These are phyloP conservation scores for Bombyx mandarina DNA, from an alignment of 1,140 invertebrate species.

Conservation along the genomic window DNA sequence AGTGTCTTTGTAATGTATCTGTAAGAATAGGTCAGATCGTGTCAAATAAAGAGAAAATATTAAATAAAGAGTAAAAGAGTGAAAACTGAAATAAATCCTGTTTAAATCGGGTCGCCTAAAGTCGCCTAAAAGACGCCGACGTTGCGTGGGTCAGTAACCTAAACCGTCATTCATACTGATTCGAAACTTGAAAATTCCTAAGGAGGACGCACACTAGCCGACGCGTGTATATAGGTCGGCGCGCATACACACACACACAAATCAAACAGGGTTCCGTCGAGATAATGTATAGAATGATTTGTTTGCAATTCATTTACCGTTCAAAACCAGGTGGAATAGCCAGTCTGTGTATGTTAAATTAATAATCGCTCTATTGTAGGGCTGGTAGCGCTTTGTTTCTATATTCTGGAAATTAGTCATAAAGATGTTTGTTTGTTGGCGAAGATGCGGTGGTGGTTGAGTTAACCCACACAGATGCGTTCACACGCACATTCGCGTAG, in stretches of 20 bases:
- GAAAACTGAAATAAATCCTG: neutral
- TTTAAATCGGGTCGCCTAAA: neutral
- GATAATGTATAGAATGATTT: too few species aligned
- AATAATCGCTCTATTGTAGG: too few species aligned
- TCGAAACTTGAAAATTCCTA: slow-evolving; percentile 64
- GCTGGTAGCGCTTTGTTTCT: too few species aligned
- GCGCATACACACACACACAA: slow-evolving; percentile 32
- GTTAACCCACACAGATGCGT: too few species aligned
- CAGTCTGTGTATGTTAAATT: too few species aligned
- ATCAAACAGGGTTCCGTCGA: too few species aligned
- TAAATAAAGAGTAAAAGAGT: neutral
- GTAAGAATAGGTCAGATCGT: neutral
- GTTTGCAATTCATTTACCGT: too few species aligned
- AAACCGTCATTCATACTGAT: slow-evolving; percentile 62
- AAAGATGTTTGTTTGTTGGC: too few species aligned
- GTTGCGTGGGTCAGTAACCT: slow-evolving; percentile 63
- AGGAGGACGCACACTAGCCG: slow-evolving; percentile 46
- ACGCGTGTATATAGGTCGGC: slow-evolving; percentile 46
- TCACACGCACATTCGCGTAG: neutral
- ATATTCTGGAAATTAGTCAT: too few species aligned
- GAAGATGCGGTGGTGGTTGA: too few species aligned
- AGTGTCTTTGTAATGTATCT: neutral
- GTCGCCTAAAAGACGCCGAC: slow-evolving; percentile 14
- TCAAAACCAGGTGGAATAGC: too few species aligned
- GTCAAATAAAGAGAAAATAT: neutral